Conservation (phyloP, 2,888 invertebrate species). For the Thymelicus sylvestris region DNA sequence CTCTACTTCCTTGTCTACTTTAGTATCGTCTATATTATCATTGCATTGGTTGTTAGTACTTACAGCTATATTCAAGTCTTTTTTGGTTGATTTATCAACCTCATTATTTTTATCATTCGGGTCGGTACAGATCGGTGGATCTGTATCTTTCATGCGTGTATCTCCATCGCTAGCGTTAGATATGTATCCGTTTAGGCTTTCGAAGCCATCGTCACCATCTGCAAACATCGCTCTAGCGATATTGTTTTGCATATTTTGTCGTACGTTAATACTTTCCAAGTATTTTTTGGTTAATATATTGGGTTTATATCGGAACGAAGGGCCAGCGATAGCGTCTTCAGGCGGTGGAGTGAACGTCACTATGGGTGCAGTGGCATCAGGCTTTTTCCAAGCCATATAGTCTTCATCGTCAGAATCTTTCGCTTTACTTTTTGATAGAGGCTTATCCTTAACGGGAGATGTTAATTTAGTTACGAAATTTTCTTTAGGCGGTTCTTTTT, state of each 20-base stretch:
- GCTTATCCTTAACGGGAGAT: slow-evolving; percentile 61
- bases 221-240: slow-evolving; percentile 63
- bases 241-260: slow-evolving; percentile 60
- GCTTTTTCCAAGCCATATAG: slow-evolving; percentile 79
- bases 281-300: slow-evolving; percentile 76
- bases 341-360: slow-evolving; percentile 78
- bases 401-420: slow-evolving; percentile 82
- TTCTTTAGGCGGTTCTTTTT: slow-evolving; percentile 71
- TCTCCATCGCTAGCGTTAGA: slow-evolving; percentile 87
- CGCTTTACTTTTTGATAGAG: slow-evolving; percentile 66
- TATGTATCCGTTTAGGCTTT: slow-evolving; percentile 93
- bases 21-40: slow-evolving; percentile 31
- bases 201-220: slow-evolving; percentile 92
- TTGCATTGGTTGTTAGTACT: slow-evolving; percentile 28
- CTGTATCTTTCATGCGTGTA: slow-evolving; percentile 52
- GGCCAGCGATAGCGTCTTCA: slow-evolving; percentile 62
- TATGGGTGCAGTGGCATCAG: slow-evolving; percentile 67
- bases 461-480: slow-evolving; percentile 63
- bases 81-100: slow-evolving; percentile 20
- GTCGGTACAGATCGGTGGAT: slow-evolving; percentile 36
- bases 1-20: slow-evolving; percentile 40
- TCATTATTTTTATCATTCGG: slow-evolving; percentile 32
- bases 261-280: slow-evolving; percentile 73
- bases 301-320: slow-evolving; percentile 65
- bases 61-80: slow-evolving; percentile 22